phyloP scores from a whole-genome alignment of 2,113 vertebrate genomes.

The Rhinogobius similis region DNA sequence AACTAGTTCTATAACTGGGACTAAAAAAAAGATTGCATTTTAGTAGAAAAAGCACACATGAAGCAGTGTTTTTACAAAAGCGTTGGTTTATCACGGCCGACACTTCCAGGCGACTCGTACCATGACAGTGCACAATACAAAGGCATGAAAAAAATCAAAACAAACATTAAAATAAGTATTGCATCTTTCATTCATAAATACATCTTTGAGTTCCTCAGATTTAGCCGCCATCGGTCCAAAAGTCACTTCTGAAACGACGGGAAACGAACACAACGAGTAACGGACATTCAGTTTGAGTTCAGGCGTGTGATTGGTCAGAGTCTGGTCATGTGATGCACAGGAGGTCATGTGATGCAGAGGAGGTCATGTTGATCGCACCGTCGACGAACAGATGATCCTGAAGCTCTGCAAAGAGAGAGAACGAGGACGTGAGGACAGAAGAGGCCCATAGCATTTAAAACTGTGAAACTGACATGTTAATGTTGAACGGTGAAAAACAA shows the following conservation, averaged over 20 bases:
- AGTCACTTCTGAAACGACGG: conserved; percentile 5
- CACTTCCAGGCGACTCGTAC: conserved; percentile 63
- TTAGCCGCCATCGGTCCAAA: conserved; percentile 61
- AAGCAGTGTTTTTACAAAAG: conserved; percentile 44
- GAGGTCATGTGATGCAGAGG: conserved; percentile 5
- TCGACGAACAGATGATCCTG: conserved; percentile 3
- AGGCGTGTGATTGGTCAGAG: background rate
- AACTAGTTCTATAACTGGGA: too few relatives aligned
- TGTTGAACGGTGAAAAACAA: too few relatives aligned
- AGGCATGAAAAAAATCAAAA: conserved; percentile 73
- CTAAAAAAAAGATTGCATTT: too few relatives aligned
- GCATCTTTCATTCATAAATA: conserved; percentile 79
- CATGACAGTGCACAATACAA: conserved; percentile 78
- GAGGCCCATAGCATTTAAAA: too few relatives aligned
- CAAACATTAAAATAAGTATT: conserved; percentile 75
- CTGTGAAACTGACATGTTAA: too few relatives aligned
- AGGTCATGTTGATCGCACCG: background rate
- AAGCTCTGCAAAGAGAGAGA: background rate
- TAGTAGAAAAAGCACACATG: background rate
- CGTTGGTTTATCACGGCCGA: conserved; percentile 63
- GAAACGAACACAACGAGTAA: background rate
- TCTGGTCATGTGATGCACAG: background rate
- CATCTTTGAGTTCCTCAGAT: conserved; percentile 75
- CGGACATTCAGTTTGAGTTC: background rate
- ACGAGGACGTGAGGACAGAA: background rate